These are phyloP conservation scores for Microtus richardsoni DNA, from an alignment of 2,113 vertebrate species.

Conservation along the genomic window DNA sequence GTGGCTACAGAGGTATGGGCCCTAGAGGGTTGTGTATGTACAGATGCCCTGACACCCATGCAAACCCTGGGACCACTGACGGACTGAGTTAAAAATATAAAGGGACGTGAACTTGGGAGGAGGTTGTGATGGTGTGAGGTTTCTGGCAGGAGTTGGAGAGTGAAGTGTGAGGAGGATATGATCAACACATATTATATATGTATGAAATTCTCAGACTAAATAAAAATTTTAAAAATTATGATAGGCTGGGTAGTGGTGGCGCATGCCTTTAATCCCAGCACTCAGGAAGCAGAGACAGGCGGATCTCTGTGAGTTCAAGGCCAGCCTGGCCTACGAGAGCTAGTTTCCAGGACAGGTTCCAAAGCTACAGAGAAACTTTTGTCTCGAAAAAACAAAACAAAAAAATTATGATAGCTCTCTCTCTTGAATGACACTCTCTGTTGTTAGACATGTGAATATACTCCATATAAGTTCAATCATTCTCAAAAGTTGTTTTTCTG, in stretches of 20 bases:
- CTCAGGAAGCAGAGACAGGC: rapidly evolving
- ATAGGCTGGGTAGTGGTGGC: too few species aligned
- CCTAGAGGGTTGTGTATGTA: not conserved
- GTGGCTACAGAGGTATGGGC: too few species aligned
- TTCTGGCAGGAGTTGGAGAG: too few species aligned
- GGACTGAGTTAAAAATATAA: not conserved
- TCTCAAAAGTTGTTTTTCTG: not conserved
- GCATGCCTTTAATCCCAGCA: too few species aligned
- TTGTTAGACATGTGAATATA: not conserved
- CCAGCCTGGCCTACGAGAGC: too few species aligned
- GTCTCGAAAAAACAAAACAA: too few species aligned
- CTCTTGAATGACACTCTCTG: not conserved
- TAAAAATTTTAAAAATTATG: not conserved
- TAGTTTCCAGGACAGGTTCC: too few species aligned
- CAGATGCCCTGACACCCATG: not conserved
- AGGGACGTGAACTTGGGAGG: not conserved
- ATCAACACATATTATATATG: not conserved
- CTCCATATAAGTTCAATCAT: not conserved
- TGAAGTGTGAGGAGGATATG: not conserved
- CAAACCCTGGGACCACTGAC: not conserved
- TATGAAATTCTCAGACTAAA: too few species aligned
- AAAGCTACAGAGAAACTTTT: too few species aligned
- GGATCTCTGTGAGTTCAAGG: too few species aligned
- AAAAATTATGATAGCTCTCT: not conserved
- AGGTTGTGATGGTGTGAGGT: not conserved